Conservation (phyloP, 2,113 vertebrate species). For the Brachypteracias leptosomus region DNA sequence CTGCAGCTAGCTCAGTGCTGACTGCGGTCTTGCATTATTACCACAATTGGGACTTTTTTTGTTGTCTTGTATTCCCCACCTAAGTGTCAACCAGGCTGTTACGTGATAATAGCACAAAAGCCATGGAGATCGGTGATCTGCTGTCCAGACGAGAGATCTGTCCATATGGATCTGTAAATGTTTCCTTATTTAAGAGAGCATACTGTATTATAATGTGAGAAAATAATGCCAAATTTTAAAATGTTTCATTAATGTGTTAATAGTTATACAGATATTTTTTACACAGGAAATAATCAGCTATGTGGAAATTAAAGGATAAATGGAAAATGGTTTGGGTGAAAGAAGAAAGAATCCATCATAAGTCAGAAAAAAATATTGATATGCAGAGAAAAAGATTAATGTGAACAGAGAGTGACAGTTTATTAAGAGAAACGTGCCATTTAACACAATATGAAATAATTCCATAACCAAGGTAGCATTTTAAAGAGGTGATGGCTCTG, state of each 20-base stretch:
- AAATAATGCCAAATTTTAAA: neutral
- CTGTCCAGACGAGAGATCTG: neutral
- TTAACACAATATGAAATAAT: neutral
- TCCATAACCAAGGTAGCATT: neutral
- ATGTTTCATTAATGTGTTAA: neutral
- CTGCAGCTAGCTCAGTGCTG: neutral
- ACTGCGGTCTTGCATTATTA: neutral
- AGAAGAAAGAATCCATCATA: neutral
- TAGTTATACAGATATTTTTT: slow-evolving; percentile 5
- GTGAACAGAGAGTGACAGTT: neutral
- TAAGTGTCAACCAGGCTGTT: neutral
- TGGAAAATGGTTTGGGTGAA: neutral
- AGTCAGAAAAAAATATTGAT: slow-evolving; percentile 17
- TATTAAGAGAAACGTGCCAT: neutral
- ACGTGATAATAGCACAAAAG: neutral
- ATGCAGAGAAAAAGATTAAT: neutral
- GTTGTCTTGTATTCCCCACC: neutral
- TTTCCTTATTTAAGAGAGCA: neutral
- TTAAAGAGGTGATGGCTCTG: neutral
- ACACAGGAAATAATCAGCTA: neutral
- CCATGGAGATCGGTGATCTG: neutral
- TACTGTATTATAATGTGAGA: neutral
- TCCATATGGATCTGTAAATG: neutral
- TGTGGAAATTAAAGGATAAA: neutral
- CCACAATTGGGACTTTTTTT: neutral